Evolutionary conservation across 1,140 invertebrate genomes (phyloP).

Genomic region (Arctopsyche grandis): DNA sequence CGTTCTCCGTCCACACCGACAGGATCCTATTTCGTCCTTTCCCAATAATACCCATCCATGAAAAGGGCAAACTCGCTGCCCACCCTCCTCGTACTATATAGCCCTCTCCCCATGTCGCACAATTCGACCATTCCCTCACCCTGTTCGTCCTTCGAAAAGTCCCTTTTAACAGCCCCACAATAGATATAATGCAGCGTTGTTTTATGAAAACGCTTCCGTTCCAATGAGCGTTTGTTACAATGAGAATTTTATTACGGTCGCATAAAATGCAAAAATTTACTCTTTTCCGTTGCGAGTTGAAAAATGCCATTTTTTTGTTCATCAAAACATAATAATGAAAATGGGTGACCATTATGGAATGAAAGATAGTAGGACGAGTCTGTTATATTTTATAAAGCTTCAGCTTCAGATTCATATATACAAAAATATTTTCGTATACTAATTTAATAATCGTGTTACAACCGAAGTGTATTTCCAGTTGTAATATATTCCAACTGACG

Average conservation of each 20-base stretch:
- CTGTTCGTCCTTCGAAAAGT: background rate
- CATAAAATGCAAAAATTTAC: conserved; percentile 29
- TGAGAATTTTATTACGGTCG: conserved; percentile 25
- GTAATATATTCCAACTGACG: too few relatives aligned
- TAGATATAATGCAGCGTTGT: conserved; percentile 20
- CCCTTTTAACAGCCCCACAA: conserved; percentile 12
- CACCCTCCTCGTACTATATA: background rate
- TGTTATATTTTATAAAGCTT: too few relatives aligned
- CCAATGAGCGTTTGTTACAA: conserved; percentile 14
- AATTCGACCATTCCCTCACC: background rate
- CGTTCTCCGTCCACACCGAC: conserved; percentile 13
- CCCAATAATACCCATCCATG: conserved; percentile 1
- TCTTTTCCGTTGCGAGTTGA: background rate
- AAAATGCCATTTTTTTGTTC: too few relatives aligned
- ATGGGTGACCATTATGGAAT: too few relatives aligned
- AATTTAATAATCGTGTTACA: too few relatives aligned
- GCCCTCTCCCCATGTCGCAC: background rate
- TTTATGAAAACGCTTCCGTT: conserved; percentile 30
- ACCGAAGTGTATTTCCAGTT: too few relatives aligned
- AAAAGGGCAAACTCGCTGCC: conserved; percentile 1
- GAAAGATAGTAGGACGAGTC: too few relatives aligned
- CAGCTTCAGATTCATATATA: too few relatives aligned
- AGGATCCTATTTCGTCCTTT: conserved; percentile 32
- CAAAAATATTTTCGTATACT: too few relatives aligned
- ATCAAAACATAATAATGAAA: too few relatives aligned